phyloP scores from a whole-genome alignment of 2,797 vertebrate genomes.

The Selene dorsalis region DNA sequence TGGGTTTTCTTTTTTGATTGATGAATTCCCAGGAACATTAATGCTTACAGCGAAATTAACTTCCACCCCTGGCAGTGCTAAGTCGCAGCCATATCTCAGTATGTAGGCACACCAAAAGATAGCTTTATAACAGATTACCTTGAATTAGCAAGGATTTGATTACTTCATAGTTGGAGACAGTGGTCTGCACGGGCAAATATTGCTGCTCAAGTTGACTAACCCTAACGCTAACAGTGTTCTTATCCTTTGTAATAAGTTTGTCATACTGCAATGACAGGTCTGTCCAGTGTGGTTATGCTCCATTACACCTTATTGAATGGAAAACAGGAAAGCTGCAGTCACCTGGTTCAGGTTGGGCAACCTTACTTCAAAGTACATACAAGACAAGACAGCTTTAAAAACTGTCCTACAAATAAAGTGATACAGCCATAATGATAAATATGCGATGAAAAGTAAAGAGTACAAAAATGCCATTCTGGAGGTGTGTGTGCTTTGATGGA shows the following conservation, averaged over 20 bases:
- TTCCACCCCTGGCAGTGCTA: background rate
- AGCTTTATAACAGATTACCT: background rate
- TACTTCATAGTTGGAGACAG: background rate
- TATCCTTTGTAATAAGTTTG: constrained; percentile 30
- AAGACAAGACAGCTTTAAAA: no score
- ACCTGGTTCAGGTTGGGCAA: background rate
- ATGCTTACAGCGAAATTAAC: background rate
- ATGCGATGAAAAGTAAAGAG: no score
- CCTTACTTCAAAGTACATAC: no score
- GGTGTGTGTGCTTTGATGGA: no score
- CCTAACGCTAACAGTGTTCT: background rate
- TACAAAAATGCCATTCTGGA: no score
- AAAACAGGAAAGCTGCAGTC: constrained; percentile 8
- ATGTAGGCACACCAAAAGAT: background rate
- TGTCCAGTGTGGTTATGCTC: background rate
- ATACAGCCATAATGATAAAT: no score
- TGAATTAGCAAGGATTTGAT: background rate
- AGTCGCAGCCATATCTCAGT: background rate
- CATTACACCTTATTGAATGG: background rate
- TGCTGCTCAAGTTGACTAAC: background rate
- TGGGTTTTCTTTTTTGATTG: background rate
- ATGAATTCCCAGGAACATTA: constrained; percentile 1
- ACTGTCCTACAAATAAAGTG: no score
- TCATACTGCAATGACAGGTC: background rate
- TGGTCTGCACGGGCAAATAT: no score